Evolutionary conservation across 2,797 vertebrate species (phyloP).

Genomic region (Lemur catta): DNA sequence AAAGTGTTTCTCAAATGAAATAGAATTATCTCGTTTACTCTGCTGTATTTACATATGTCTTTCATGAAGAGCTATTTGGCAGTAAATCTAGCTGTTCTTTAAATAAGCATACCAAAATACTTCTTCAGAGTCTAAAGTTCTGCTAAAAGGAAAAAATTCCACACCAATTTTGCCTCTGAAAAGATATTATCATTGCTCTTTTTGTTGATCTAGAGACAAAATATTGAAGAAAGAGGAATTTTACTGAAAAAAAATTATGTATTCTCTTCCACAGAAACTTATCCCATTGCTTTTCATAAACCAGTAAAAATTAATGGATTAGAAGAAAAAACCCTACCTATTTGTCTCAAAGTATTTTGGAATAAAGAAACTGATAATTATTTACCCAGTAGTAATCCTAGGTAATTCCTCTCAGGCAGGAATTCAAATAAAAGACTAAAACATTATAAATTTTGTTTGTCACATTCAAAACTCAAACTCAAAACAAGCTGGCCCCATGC

Average conservation of each 20-base stretch:
- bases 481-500: not conserved
- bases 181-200: slow-evolving; percentile 78
- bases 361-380: slow-evolving; percentile 59
- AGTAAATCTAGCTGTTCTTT: slow-evolving; percentile 76
- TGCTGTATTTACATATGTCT: slow-evolving; percentile 80
- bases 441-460: not conserved
- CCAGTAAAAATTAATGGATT: slow-evolving; percentile 63
- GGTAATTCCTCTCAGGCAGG: not conserved
- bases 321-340: not conserved
- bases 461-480: not conserved
- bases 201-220: slow-evolving; percentile 75
- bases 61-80: slow-evolving; percentile 80
- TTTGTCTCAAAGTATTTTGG: slow-evolving; percentile 34
- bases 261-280: slow-evolving; percentile 62
- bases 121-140: slow-evolving; percentile 77
- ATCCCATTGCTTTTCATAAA: slow-evolving; percentile 46
- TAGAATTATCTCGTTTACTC: slow-evolving; percentile 79
- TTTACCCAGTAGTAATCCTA: slow-evolving; percentile 40
- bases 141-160: slow-evolving; percentile 72
- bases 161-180: slow-evolving; percentile 78
- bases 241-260: slow-evolving; percentile 64
- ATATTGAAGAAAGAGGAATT: slow-evolving; percentile 76
- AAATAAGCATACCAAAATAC: slow-evolving; percentile 79
- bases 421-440: slow-evolving; percentile 33
- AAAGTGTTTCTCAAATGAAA: slow-evolving; percentile 76